These are phyloP conservation scores for Acanthosepion pharaonis DNA, from an alignment of 2,888 invertebrate species.

Conservation along the genomic window DNA sequence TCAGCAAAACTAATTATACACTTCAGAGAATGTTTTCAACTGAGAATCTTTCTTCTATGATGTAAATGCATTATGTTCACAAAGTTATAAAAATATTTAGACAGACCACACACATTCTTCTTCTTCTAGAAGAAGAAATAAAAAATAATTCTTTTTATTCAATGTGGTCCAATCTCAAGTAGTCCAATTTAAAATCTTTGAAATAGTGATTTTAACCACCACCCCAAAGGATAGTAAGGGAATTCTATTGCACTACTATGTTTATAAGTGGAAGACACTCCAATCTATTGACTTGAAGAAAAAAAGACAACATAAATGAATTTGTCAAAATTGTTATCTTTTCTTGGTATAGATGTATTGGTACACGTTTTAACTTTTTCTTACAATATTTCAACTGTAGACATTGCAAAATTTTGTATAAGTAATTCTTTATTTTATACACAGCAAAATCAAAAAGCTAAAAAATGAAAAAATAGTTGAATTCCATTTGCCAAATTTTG, in stretches of 20 bases:
- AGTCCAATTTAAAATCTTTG: neutral
- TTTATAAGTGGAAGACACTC: neutral
- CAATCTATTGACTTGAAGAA: neutral
- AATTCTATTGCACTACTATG: too few relatives aligned
- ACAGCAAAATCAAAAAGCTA: too few relatives aligned
- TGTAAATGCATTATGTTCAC: neutral
- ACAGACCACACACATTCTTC: neutral
- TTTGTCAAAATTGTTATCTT: too few relatives aligned
- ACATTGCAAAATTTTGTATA: too few relatives aligned
- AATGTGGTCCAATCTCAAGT: neutral
- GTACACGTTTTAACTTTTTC: too few relatives aligned
- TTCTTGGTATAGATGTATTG: too few relatives aligned
- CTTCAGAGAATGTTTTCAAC: conserved; percentile 8
- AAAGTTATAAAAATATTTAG: neutral
- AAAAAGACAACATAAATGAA: neutral
- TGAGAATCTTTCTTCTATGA: neutral
- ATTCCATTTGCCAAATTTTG: too few relatives aligned
- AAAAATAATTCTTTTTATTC: neutral
- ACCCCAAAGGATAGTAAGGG: too few relatives aligned
- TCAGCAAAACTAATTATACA: neutral
- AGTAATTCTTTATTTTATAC: too few relatives aligned
- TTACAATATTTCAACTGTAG: too few relatives aligned
- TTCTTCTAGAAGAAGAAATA: neutral
- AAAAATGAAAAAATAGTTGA: too few relatives aligned
- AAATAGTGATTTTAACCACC: neutral